Conservation (phyloP, 2,888 invertebrate genomes). For the Achlya flavicornis region DNA sequence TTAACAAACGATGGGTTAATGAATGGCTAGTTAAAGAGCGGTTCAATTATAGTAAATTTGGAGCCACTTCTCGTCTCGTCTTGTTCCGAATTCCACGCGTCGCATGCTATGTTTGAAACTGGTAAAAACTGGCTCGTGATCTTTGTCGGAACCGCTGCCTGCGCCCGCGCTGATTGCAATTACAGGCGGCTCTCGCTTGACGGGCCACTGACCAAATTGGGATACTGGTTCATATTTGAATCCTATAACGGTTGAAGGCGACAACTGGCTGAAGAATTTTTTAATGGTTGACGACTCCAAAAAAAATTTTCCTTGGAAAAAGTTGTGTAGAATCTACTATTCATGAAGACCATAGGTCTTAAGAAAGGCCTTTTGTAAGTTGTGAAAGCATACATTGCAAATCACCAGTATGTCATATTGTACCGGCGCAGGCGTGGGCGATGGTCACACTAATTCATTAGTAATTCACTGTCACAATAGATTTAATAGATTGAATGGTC, state of each 20-base stretch:
- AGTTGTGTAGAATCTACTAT: too few species aligned
- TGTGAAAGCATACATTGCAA: too few species aligned
- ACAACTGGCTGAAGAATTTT: too few species aligned
- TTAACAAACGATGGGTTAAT: constrained; percentile 43
- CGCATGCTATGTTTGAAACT: constrained; percentile 30
- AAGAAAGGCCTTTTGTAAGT: too few species aligned
- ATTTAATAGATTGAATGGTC: constrained; percentile 26
- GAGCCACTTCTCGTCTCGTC: constrained; percentile 24
- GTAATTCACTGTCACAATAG: constrained; percentile 27
- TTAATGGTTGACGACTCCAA: too few species aligned
- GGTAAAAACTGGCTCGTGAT: constrained; percentile 49
- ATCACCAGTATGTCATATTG: too few species aligned
- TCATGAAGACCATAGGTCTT: too few species aligned
- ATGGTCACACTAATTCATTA: neutral
- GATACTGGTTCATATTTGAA: too few species aligned
- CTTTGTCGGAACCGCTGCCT: constrained; percentile 38
- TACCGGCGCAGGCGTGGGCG: too few species aligned
- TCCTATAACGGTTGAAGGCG: too few species aligned
- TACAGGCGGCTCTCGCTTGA: neutral
- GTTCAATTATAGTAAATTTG: constrained; percentile 45
- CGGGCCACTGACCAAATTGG: too few species aligned
- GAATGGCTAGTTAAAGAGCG: constrained; percentile 40
- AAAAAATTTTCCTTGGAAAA: too few species aligned
- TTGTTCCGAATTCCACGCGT: neutral
- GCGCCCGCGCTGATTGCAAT: constrained; percentile 30